Conservation (phyloP, 2,113 vertebrate species). For the Oophaga pumilio region DNA sequence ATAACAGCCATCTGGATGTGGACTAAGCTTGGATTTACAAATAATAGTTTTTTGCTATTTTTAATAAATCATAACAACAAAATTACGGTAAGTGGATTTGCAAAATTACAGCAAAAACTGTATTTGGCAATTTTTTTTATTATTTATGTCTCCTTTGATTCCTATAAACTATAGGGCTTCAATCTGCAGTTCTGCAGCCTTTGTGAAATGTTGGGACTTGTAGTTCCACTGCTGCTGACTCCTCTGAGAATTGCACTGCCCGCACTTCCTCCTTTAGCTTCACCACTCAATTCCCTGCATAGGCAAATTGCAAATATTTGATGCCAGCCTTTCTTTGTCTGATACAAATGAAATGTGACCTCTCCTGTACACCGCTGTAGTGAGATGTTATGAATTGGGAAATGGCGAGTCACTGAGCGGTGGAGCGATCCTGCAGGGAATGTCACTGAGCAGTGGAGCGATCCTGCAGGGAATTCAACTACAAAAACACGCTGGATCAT, state of each 20-base stretch:
- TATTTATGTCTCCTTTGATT: no score
- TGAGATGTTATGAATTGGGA: not conserved
- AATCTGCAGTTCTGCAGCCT: no score
- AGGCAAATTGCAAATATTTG: not conserved
- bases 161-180: no score
- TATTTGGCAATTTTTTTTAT: no score
- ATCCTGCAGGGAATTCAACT: not conserved
- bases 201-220: not conserved
- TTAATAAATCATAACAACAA: no score
- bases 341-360: not conserved
- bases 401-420: not conserved
- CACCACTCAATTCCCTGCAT: not conserved
- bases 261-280: not conserved
- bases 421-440: not conserved
- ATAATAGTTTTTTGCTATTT: no score
- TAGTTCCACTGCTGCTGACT: not conserved
- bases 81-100: no score
- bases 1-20: no score
- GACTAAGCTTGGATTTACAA: no score
- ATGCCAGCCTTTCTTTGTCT: not conserved
- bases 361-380: not conserved
- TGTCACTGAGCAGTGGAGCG: not conserved
- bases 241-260: not conserved
- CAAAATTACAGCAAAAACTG: no score
- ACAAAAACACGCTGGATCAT: not conserved